Base-by-base conservation (phyloP, 2,888 invertebrate species). In the Acleris literana region DNA sequence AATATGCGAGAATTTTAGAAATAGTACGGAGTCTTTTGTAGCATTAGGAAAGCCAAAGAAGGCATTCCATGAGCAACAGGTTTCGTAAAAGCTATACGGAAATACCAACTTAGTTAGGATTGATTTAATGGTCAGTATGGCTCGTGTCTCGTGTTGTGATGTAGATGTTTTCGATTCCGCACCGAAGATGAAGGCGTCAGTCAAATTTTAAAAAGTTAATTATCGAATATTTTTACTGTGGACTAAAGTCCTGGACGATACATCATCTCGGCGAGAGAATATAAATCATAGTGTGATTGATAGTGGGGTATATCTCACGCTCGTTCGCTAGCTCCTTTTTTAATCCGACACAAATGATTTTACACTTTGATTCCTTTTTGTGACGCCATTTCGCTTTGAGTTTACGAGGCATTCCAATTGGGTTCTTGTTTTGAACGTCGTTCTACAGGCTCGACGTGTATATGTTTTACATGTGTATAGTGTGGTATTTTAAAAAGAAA, bases 131-230 rank as follows among this genome's bases (percentile, higher is more conserved):
- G 59, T 64, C 54, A 71, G 64, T 72, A 71, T 64, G 49, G 64
- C 70, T 67, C 53, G 72, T 63, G 57, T 58, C 70, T 67, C 53
- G 72, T 63, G 57, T 58, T 53, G 71, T 63, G 55, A 56, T 55
- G 68, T 63, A 58, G 68, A 66, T 69, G 71, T 69, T 73, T 73
- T 63, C 71, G 69, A 67, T 70, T 66, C 77, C 74, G 70, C 70
- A 74, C 69, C 71, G 70, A 76, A 85, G 79, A 87, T 88, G 85
- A 86, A 87, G 88, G 89, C 82, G 88, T 89, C 86, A 84, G 83
- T 92, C 90, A 89, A 88, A 88, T 83, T 88, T 86, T 86, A 85
- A 92, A 92, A 91, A 91, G 91, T 92, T 92, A 92, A 92, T 92
- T 92, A 92, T 88, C 86, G 83, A 84, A 88, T 86, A 86, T 87